Percentiles rank a stretch among this genome's conserved stretches.
Evolutionary conservation across 2,113 vertebrate species (phyloP).

Genomic region (Semnornis frantzii): DNA sequence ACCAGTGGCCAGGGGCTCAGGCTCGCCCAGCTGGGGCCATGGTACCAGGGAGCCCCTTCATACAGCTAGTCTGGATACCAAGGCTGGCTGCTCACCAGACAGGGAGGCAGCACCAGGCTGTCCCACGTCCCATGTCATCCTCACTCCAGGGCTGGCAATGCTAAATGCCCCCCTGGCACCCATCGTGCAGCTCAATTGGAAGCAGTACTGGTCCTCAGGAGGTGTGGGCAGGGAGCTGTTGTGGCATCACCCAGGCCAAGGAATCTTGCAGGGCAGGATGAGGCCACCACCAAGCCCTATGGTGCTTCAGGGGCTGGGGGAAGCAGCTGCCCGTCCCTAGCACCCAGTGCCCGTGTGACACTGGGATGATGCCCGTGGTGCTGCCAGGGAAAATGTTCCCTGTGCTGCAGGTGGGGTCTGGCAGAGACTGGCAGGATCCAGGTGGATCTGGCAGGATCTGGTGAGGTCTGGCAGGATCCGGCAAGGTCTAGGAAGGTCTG

Average conservation of each 20-base stretch:
- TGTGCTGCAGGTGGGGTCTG: not conserved
- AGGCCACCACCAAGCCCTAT: not conserved
- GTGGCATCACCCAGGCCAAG: not conserved
- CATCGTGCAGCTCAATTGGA: not conserved
- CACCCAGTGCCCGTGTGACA: fast-evolving
- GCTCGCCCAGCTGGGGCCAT: not conserved
- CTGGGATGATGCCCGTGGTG: fast-evolving
- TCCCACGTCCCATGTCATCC: not conserved
- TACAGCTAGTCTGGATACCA: fast-evolving
- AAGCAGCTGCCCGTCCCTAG: not conserved
- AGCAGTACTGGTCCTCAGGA: not conserved
- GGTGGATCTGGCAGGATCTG: too few species aligned
- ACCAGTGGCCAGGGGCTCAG: not conserved
- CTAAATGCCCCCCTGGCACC: not conserved
- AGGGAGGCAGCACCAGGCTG: not conserved
- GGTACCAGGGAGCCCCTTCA: not conserved
- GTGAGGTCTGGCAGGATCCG: not conserved
- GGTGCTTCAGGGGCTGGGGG: not conserved
- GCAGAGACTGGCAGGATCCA: not conserved
- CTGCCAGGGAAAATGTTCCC: not conserved
- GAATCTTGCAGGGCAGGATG: not conserved
- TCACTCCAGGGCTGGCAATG: fast-evolving
- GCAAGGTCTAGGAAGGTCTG: not conserved
- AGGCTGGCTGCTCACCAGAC: not conserved
- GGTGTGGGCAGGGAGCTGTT: not conserved